These are phyloP conservation scores for Poecilia latipinna DNA, from an alignment of 2,113 vertebrate genomes.

Conservation along the genomic window DNA sequence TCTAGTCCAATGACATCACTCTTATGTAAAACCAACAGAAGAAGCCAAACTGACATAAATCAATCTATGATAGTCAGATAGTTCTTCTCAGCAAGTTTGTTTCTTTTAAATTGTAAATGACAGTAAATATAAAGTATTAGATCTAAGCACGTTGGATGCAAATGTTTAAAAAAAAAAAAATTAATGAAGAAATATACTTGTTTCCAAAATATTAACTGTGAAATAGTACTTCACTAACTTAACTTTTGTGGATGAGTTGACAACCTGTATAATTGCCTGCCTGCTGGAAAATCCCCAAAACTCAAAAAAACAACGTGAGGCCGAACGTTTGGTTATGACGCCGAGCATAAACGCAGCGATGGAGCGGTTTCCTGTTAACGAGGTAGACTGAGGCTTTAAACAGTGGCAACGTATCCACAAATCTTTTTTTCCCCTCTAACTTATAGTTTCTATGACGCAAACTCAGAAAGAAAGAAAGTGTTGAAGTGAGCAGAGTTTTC, in stretches of 20 bases:
- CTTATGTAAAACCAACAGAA: slow-evolving; percentile 29
- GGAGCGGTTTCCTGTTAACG: neutral
- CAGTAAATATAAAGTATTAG: too few relatives aligned
- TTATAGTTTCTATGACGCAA: neutral
- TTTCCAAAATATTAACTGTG: neutral
- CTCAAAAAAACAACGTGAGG: neutral
- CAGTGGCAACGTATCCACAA: neutral
- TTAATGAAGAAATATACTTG: slow-evolving; percentile 4
- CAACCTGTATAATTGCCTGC: neutral
- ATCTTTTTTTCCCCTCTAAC: too few relatives aligned
- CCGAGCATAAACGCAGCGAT: neutral
- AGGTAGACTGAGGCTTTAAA: neutral
- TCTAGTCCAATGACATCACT: slow-evolving; percentile 8
- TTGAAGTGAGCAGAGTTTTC: neutral
- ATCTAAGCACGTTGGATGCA: too few relatives aligned
- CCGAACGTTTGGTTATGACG: slow-evolving; percentile 1
- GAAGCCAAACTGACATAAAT: too few relatives aligned
- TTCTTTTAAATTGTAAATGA: neutral
- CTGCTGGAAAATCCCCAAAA: too few relatives aligned
- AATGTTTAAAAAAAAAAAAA: neutral
- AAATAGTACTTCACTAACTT: neutral
- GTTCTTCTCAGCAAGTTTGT: neutral
- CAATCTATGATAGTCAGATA: neutral
- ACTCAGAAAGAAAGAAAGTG: too few relatives aligned
- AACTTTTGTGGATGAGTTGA: neutral